These are phyloP conservation scores for Lutjanus erythropterus DNA, from an alignment of 2,113 vertebrate species.

Conservation along the genomic window DNA sequence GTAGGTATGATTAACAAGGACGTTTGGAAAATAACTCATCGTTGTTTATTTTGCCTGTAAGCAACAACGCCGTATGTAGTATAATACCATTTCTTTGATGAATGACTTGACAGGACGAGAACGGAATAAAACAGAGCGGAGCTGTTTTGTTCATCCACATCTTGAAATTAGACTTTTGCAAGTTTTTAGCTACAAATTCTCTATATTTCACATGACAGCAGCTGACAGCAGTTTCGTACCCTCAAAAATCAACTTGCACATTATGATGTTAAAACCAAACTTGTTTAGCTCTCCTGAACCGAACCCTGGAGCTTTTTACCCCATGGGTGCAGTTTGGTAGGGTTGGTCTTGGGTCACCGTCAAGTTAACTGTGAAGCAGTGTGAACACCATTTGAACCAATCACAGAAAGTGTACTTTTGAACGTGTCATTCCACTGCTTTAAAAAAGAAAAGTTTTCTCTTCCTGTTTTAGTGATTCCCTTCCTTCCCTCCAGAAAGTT, in stretches of 20 bases:
- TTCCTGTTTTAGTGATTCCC: no score
- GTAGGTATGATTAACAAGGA: conserved; percentile 57
- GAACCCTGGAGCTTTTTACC: no score
- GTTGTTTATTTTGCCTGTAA: conserved; percentile 57
- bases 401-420: no score
- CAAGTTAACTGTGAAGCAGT: no score
- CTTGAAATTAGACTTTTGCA: not conserved
- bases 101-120: conserved; percentile 40
- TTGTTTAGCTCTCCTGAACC: no score
- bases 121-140: conserved; percentile 2
- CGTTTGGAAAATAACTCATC: conserved; percentile 48
- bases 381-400: no score
- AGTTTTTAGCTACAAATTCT: not conserved
- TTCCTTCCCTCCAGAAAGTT: no score
- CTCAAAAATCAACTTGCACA: not conserved
- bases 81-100: conserved; percentile 55
- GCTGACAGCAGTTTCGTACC: not conserved
- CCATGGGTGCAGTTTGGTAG: no score
- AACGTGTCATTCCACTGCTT: no score
- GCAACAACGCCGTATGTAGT: conserved; percentile 25
- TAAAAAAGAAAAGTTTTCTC: no score
- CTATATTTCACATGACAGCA: not conserved
- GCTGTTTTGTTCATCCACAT: not conserved
- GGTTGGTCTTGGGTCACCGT: no score
- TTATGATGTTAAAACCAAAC: no score